Evolutionary conservation across 2,797 vertebrate genomes (phyloP), one percentile per base, ranked within the genome.

Genomic region (Petrocephalus schoutedeni): DNA sequence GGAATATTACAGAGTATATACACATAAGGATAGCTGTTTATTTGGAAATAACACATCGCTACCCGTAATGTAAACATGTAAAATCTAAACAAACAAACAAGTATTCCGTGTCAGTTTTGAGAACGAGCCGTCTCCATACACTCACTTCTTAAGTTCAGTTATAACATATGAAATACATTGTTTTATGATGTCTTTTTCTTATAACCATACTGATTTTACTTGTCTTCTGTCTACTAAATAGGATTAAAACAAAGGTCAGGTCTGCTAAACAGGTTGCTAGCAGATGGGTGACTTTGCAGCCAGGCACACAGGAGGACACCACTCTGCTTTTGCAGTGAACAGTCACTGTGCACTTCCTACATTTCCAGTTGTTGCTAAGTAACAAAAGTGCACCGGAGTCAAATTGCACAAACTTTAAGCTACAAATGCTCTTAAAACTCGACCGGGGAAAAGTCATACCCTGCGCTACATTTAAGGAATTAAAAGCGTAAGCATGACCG

Each of bases 361-460:
- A 57, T 58, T 57, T 85, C 54, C 84, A 85, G 53, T 58, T 85
- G 84, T 85, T 85, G 84, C 84, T 41, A 85, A 85, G 84, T 28
- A 57, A 85, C 84, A 56, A 56, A 28, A 84, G 49, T 56, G 84
- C 84, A 19, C 16, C 32, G 12, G 84, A 85, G 84, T 58, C 84
- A 85, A 85, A 85, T 36, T 56, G 54, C 54, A 58, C 82, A 53
- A 84, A 53, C 23, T 28, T 28, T 85, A 41, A 54, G 84, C 54
- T 28, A 54, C 84, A 36, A 32, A 23, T 19, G 58, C 82, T 58
- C 84, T 58, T 85, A 57, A 59, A 59, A 36, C 28, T 10, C 2
- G 71, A 45, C 23, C 54, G 54, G 16, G 54, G 12, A 85, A 57
- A 36, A 77, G 1, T 12, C 71, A 16, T 16, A 8, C 36, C 12